These are phyloP conservation scores for Sylvia borin DNA, from an alignment of 2,797 vertebrate genomes.

Conservation along the genomic window DNA sequence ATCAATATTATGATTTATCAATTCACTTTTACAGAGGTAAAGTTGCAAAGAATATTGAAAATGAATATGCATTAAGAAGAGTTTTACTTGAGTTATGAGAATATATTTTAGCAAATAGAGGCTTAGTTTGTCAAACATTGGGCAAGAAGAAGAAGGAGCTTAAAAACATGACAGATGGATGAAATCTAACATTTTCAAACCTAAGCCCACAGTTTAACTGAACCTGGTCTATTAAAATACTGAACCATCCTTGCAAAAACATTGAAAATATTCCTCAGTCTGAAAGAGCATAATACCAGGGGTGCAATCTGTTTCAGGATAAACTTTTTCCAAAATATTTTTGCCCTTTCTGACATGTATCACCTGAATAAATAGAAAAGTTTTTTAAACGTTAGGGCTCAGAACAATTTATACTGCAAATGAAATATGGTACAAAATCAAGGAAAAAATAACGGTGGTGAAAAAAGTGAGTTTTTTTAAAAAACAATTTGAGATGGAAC, in stretches of 20 bases:
- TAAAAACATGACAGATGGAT: not conserved
- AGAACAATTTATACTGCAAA: not conserved
- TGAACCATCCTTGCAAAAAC: constrained; percentile 1
- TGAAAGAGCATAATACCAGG: not conserved
- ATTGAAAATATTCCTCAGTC: not conserved
- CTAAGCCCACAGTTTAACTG: not conserved
- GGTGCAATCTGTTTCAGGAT: not conserved
- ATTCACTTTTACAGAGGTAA: not conserved
- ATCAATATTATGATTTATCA: not conserved
- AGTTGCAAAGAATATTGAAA: not conserved
- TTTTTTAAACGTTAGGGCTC: not conserved
- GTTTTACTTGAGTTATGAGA: not conserved
- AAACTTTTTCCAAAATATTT: not conserved
- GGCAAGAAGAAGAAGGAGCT: not conserved
- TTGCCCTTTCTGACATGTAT: constrained; percentile 3
- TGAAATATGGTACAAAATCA: not conserved
- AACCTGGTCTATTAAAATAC: not conserved
- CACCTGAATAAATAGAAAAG: not conserved
- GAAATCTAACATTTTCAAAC: not conserved
- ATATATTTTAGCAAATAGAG: not conserved
- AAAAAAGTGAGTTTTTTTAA: not conserved
- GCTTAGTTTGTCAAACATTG: not conserved
- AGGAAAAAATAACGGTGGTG: not conserved
- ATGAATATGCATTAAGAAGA: not conserved
- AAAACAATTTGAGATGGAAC: not conserved